phyloP scores from a whole-genome alignment of 2,797 vertebrate genomes.

The Scleropages formosus region DNA sequence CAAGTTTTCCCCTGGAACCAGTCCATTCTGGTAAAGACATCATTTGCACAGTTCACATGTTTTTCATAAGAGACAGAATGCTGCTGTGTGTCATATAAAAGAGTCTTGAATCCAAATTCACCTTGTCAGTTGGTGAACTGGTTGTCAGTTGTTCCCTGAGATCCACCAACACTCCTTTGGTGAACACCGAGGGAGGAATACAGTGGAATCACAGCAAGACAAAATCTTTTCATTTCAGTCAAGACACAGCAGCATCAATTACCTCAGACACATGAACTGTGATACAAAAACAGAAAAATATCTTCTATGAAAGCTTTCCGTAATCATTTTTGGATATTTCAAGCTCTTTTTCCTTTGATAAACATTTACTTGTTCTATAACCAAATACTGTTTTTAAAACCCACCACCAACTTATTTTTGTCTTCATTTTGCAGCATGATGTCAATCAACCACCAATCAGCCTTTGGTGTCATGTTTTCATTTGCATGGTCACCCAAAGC shows the following conservation, averaged over 20 bases:
- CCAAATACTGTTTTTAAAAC: background rate
- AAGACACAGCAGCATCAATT: slow-evolving; percentile 17
- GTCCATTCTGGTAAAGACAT: background rate
- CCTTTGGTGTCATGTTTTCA: too few species aligned
- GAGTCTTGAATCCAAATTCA: background rate
- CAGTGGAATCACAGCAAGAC: slow-evolving; percentile 2
- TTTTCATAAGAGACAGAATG: background rate
- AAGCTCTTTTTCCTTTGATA: background rate
- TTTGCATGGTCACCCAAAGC: background rate
- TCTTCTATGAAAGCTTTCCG: background rate
- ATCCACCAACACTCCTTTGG: background rate
- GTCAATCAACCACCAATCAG: background rate
- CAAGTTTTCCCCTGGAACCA: background rate
- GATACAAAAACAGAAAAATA: background rate
- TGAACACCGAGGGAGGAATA: background rate
- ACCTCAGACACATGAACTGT: background rate
- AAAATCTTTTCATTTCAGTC: background rate
- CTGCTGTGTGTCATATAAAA: background rate
- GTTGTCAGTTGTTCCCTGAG: too few species aligned
- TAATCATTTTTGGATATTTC: background rate
- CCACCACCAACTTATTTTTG: background rate
- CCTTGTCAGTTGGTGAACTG: background rate
- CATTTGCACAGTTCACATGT: background rate
- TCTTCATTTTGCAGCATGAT: background rate
- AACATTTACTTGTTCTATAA: background rate